phyloP scores from a whole-genome alignment of 2,113 vertebrate genomes.

The Reinhardtius hippoglossoides region DNA sequence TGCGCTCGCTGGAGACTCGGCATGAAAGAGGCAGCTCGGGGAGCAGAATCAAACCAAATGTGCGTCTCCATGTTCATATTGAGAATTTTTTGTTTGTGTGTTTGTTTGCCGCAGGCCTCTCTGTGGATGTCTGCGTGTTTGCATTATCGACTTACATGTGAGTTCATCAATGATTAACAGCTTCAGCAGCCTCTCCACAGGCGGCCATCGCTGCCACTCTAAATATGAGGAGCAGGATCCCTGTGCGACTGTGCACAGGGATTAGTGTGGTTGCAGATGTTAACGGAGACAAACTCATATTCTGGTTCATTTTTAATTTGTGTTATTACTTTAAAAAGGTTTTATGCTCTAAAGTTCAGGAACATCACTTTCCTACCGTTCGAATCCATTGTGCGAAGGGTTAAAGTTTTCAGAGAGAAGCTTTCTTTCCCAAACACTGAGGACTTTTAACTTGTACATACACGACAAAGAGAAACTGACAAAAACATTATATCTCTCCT shows the following conservation, averaged over 20 bases:
- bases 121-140: slow-evolving; percentile 54
- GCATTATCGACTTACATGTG: slow-evolving; percentile 65
- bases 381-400: too few species aligned
- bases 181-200: slow-evolving; percentile 49
- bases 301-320: too few species aligned
- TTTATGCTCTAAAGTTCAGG: too few species aligned
- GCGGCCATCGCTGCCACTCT: slow-evolving; percentile 30
- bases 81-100: slow-evolving; percentile 26
- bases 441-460: too few species aligned
- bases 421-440: too few species aligned
- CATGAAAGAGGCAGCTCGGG: slow-evolving; percentile 13
- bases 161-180: slow-evolving; percentile 71
- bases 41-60: slow-evolving; percentile 34
- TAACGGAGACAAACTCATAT: too few species aligned
- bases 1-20: slow-evolving; percentile 26
- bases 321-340: too few species aligned
- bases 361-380: too few species aligned
- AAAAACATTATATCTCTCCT: background rate
- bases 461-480: too few species aligned
- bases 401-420: too few species aligned
- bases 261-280: background rate
- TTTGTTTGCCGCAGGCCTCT: slow-evolving; percentile 47
- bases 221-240: slow-evolving; percentile 8
- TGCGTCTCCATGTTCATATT: slow-evolving; percentile 27
- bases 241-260: background rate